These are phyloP conservation scores for Microctonus hyperodae DNA, from an alignment of 2,888 invertebrate genomes.

Conservation along the genomic window DNA sequence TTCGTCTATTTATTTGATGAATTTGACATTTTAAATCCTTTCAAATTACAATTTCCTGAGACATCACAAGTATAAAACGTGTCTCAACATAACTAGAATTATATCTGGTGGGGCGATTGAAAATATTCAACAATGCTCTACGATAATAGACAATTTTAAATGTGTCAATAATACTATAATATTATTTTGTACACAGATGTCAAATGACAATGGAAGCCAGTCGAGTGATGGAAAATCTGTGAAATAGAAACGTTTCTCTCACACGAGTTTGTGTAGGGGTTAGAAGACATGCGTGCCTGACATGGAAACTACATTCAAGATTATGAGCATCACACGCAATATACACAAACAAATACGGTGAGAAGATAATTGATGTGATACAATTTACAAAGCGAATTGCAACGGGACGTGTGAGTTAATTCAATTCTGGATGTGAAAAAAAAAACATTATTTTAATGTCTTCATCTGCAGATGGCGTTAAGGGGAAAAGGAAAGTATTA, in stretches of 20 bases:
- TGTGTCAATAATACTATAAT: slow-evolving; percentile 57
- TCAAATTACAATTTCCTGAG: neutral
- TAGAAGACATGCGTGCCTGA: neutral
- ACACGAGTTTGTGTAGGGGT: neutral
- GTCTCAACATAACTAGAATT: slow-evolving; percentile 42
- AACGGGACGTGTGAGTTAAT: neutral
- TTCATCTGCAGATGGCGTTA: neutral
- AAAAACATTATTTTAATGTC: neutral
- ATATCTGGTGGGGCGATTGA: neutral
- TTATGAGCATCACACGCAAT: slow-evolving; percentile 13
- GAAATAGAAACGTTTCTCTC: slow-evolving; percentile 45
- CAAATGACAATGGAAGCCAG: slow-evolving; percentile 48
- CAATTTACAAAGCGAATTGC: neutral
- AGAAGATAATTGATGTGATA: slow-evolving; percentile 15
- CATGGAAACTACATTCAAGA: slow-evolving; percentile 7
- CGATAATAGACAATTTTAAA: slow-evolving; percentile 48
- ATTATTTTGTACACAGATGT: slow-evolving; percentile 60
- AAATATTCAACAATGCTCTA: slow-evolving; percentile 43
- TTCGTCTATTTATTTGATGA: slow-evolving; percentile 45
- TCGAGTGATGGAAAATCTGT: slow-evolving; percentile 43
- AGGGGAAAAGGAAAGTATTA: neutral
- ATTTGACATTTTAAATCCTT: neutral
- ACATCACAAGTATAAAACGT: slow-evolving; percentile 42
- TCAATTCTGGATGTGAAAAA: neutral
- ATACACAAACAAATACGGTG: neutral